Percentiles rank a stretch among this genome's conserved stretches.
phyloP scores from a whole-genome alignment of 2,888 invertebrate species.

The Hydraecia micacea region DNA sequence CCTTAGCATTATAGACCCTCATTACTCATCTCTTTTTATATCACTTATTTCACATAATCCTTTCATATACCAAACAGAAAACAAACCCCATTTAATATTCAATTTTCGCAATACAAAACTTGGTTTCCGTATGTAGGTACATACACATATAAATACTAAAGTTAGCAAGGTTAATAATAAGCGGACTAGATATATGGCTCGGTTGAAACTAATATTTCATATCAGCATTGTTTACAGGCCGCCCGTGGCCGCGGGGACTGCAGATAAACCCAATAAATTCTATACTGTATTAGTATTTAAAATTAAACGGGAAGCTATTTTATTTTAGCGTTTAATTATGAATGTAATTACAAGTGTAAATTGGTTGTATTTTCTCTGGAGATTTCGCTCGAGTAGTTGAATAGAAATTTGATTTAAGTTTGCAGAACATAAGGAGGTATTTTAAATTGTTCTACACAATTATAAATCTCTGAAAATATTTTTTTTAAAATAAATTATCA shows the following conservation, averaged over 20 bases:
- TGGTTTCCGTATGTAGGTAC: constrained; percentile 48
- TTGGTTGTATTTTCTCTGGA: constrained; percentile 38
- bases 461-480: background rate
- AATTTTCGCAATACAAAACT: constrained; percentile 61
- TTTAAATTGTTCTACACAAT: background rate
- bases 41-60: background rate
- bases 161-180: constrained; percentile 72
- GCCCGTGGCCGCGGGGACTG: constrained; percentile 74
- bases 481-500: background rate
- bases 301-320: constrained; percentile 61
- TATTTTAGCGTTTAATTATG: constrained; percentile 58
- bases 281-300: constrained; percentile 68
- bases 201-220: constrained; percentile 80
- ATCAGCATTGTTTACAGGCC: constrained; percentile 79
- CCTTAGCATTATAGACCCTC: background rate
- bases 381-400: background rate
- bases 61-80: constrained; percentile 29
- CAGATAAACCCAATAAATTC: constrained; percentile 70
- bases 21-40: background rate
- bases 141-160: constrained; percentile 64
- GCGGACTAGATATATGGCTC: constrained; percentile 73
- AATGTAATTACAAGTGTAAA: constrained; percentile 56
- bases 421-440: background rate
- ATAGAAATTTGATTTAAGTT: constrained; percentile 31
- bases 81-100: constrained; percentile 50